Percentiles rank a stretch among this genome's conserved stretches.
Conservation (phyloP, 2,113 vertebrate genomes). For the Microcebus jonahi region DNA sequence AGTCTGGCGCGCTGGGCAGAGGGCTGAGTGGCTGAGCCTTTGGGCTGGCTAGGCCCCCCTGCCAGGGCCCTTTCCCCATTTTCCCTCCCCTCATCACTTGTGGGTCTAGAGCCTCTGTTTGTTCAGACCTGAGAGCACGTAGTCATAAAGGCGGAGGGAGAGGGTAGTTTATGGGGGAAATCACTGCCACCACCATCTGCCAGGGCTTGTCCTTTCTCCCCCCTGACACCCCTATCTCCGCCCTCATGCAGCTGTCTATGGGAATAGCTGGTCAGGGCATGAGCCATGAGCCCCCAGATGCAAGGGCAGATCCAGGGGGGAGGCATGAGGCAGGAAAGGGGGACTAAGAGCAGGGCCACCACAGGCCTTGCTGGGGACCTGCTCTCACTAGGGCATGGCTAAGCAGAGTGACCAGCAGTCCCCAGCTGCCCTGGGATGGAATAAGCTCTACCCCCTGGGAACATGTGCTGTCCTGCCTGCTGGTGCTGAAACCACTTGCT, state of each 20-base stretch:
- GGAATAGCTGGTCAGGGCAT: not conserved
- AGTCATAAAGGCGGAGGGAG: constrained; percentile 74
- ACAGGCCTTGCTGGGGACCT: not conserved
- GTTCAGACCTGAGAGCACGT: constrained; percentile 74
- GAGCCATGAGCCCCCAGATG: constrained; percentile 23
- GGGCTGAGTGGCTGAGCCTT: constrained; percentile 66
- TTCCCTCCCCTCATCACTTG: constrained; percentile 38
- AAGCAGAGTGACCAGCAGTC: not conserved
- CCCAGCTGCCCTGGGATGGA: not conserved
- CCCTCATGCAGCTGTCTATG: constrained; percentile 55
- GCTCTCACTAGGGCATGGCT: not conserved
- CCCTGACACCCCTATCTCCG: constrained; percentile 1
- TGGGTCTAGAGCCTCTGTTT: constrained; percentile 77
- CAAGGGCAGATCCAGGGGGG: not conserved
- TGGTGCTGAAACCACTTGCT: constrained; percentile 47
- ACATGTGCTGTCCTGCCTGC: not conserved
- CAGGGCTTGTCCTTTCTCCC: constrained; percentile 66
- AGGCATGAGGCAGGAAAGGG: not conserved
- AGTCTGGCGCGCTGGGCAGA: constrained; percentile 83
- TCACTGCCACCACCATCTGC: constrained; percentile 80
- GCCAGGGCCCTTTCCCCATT: constrained; percentile 15
- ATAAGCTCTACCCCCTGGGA: not conserved
- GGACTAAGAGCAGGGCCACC: not conserved
- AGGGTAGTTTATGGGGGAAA: constrained; percentile 79
- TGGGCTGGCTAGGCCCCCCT: constrained; percentile 61